These are phyloP conservation scores for Apodemus agrarius DNA, from an alignment of 2,797 vertebrate genomes.

Conservation along the genomic window DNA sequence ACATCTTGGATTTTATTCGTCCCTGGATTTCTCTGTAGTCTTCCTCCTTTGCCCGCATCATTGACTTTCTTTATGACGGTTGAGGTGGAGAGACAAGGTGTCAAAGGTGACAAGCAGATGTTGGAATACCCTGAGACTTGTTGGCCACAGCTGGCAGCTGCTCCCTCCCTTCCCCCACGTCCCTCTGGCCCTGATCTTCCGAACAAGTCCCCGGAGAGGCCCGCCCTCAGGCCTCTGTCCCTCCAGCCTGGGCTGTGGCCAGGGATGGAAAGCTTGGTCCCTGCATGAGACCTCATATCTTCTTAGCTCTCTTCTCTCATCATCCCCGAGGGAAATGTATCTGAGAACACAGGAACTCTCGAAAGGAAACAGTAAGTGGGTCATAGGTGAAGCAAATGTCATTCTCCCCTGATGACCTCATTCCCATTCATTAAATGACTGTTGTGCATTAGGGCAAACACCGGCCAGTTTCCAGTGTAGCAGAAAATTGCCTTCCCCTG, in stretches of 20 bases:
- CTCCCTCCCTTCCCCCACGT: background rate
- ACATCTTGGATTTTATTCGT: background rate
- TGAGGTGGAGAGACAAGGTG: background rate
- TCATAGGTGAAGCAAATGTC: constrained; percentile 41
- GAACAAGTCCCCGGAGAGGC: no score
- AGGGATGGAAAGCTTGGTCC: background rate
- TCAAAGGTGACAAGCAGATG: background rate
- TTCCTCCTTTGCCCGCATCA: background rate
- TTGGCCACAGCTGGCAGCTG: background rate
- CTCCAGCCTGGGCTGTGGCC: background rate
- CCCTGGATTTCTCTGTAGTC: background rate
- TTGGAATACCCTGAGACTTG: background rate
- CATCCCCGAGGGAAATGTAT: background rate
- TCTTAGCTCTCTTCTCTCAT: background rate
- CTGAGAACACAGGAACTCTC: background rate
- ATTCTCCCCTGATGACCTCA: constrained; percentile 18
- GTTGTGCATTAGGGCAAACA: background rate
- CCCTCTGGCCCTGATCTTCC: background rate
- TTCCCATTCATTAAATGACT: constrained; percentile 49
- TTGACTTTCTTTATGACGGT: background rate
- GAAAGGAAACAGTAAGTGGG: constrained; percentile 2
- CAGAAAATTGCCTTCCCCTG: constrained; percentile 43
- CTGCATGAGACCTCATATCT: background rate
- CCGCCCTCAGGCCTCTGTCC: background rate
- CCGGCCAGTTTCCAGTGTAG: constrained; percentile 21